phyloP scores from a whole-genome alignment of 1,140 invertebrate genomes.

The Habropoda laboriosa region DNA sequence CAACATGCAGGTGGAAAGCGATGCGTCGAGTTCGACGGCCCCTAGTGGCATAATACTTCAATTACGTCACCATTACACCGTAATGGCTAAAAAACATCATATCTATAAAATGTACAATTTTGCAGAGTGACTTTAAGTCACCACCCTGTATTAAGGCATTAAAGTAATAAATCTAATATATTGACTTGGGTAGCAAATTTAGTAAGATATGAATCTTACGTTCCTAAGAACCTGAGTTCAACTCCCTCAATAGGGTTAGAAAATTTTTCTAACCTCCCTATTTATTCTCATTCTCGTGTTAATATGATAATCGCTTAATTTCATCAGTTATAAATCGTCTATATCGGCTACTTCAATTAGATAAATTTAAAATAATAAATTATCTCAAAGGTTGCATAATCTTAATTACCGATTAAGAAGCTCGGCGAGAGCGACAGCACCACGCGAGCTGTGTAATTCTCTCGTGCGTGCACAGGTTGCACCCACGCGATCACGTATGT shows the following conservation, averaged over 20 bases:
- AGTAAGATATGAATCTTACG: background rate
- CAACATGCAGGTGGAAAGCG: slow-evolving; percentile 13
- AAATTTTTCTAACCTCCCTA: background rate
- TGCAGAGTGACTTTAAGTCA: no score
- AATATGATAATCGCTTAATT: background rate
- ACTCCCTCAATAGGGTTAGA: no score
- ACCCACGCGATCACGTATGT: background rate
- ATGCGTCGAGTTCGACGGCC: slow-evolving; percentile 16
- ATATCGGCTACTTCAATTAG: background rate
- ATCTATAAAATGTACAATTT: no score
- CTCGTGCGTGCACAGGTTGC: background rate
- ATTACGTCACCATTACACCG: background rate
- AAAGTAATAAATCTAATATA: no score
- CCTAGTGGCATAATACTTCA: slow-evolving; percentile 5
- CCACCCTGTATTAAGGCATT: no score
- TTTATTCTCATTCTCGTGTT: background rate
- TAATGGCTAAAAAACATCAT: background rate
- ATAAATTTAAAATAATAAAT: slow-evolving; percentile 6
- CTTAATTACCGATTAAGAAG: slow-evolving; percentile 26
- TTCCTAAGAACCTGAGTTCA: no score
- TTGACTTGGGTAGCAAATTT: no score
- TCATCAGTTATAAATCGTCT: no score
- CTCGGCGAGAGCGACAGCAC: background rate
- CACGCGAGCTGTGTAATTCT: background rate
- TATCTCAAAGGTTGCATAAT: slow-evolving; percentile 10